phyloP scores from a whole-genome alignment of 2,888 invertebrate species.

The Priocnemis perturbator region DNA sequence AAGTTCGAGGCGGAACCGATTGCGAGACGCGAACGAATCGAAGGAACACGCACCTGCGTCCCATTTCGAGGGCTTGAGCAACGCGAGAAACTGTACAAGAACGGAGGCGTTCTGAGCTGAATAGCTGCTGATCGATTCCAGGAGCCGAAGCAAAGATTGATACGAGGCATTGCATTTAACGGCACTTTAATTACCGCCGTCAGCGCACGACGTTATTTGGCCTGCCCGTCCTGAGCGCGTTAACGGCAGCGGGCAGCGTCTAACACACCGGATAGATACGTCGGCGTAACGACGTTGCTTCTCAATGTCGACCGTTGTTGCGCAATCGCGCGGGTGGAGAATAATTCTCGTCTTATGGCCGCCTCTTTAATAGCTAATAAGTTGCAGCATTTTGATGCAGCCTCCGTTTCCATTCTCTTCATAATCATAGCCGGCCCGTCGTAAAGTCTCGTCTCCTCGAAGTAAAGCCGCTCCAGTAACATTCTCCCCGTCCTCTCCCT shows the following conservation, averaged over 20 bases:
- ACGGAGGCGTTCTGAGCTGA: not conserved
- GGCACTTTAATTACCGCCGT: too few species aligned
- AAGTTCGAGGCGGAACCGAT: constrained; percentile 31
- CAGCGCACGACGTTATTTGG: too few species aligned
- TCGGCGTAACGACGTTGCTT: too few species aligned
- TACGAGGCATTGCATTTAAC: too few species aligned
- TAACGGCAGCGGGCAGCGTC: too few species aligned
- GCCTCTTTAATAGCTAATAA: constrained; percentile 3
- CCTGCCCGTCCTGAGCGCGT: too few species aligned
- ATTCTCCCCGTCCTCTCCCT: constrained; percentile 16
- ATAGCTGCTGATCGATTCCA: not conserved
- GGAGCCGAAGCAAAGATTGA: not conserved
- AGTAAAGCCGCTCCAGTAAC: constrained; percentile 23
- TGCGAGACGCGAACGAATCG: constrained; percentile 29
- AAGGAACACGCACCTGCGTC: constrained; percentile 22
- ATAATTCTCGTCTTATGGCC: too few species aligned
- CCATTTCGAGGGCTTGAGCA: constrained; percentile 18
- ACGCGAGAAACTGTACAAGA: constrained; percentile 19
- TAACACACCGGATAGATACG: too few species aligned
- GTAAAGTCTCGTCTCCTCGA: constrained; percentile 33
- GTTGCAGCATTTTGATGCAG: constrained; percentile 22
- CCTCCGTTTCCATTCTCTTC: not conserved
- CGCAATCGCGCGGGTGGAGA: too few species aligned
- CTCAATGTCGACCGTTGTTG: too few species aligned
- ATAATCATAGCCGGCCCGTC: constrained; percentile 37